These are phyloP conservation scores for Neogobius melanostomus DNA, from an alignment of 2,113 vertebrate species.

Conservation along the genomic window DNA sequence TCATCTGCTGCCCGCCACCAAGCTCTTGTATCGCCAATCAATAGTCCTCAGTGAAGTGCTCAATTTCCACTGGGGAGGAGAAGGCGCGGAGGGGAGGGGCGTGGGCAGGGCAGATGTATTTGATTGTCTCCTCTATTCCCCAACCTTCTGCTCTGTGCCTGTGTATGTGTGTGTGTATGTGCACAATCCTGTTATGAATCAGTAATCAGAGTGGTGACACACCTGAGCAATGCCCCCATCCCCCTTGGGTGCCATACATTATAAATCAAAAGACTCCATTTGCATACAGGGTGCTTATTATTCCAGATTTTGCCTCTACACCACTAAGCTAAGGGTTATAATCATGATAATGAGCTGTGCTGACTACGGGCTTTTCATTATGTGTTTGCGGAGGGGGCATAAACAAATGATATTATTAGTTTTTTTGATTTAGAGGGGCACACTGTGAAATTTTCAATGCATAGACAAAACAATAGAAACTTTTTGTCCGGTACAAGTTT, in stretches of 20 bases:
- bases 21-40: constrained; percentile 76
- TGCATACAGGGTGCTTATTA: constrained; percentile 81
- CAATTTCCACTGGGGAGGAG: constrained; percentile 74
- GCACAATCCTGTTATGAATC: constrained; percentile 75
- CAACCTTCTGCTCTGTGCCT: constrained; percentile 67
- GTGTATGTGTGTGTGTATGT: constrained; percentile 55
- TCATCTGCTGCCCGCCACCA: constrained; percentile 75
- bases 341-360: constrained; percentile 78
- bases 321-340: constrained; percentile 72
- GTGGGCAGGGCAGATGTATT: constrained; percentile 72
- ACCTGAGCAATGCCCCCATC: constrained; percentile 80
- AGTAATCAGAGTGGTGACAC: constrained; percentile 81
- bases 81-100: constrained; percentile 49
- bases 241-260: constrained; percentile 81
- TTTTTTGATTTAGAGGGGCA: constrained; percentile 73
- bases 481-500: constrained; percentile 38
- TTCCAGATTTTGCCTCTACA: constrained; percentile 71
- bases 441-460: constrained; percentile 41
- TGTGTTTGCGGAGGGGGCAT: constrained; percentile 69
- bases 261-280: constrained; percentile 83
- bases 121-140: constrained; percentile 80
- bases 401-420: constrained; percentile 76
- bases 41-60: constrained; percentile 78
- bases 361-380: constrained; percentile 77
- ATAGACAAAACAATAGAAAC: constrained; percentile 60